Evolutionary conservation across 2,797 vertebrate species (phyloP), one percentile per base, ranked within the genome.

Genomic region (Clarias laeviceps): DNA sequence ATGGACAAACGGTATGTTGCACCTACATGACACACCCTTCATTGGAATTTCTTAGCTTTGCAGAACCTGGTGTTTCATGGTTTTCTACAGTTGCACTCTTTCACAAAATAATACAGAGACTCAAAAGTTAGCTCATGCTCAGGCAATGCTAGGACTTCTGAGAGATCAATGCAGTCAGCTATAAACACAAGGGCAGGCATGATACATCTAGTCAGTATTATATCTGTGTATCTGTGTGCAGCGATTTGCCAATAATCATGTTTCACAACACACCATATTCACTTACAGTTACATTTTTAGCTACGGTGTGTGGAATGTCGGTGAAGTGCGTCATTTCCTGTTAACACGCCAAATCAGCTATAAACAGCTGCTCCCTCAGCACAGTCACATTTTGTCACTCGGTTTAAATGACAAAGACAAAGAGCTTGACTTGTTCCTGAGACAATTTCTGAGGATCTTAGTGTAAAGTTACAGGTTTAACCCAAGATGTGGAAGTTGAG

Each of bases 1-100:
- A 57, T 93, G 92, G 93, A 89, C 84, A 29, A 95, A 96, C 24
- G 94, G 95, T 96, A 86, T 90, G 59, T 73, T 27, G 14, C 34
- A 8, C n/a, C 11, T 7, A 68, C 40, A 37, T 50, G 61, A 50
- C n/a, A 66, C 15, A 1, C 45, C 34, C 34, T 5, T 8, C 37
- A 27, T 1, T 64, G 57, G 59, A 34, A 56, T 29, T 56, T 54
- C 15, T 9, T 17, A 50, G 15, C 24, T 40, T 7, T 82, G 45
- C 29, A 22, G 45, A 57, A 64, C 66, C n/a, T 45, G 27, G 17
- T 57, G 8, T 78, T 22, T 24, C 5, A 61, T 34, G 20, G 32
- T 37, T 34, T 78, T 59, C 18, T 45, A 24, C n/a, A 72, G 12
- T 5, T 72, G 54, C 72, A 18, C 50, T 20, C n/a, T 74, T 29